Evolutionary conservation across 1,140 invertebrate species (phyloP), one percentile per base, ranked within the genome.

Genomic region (Phthorimaea operculella): DNA sequence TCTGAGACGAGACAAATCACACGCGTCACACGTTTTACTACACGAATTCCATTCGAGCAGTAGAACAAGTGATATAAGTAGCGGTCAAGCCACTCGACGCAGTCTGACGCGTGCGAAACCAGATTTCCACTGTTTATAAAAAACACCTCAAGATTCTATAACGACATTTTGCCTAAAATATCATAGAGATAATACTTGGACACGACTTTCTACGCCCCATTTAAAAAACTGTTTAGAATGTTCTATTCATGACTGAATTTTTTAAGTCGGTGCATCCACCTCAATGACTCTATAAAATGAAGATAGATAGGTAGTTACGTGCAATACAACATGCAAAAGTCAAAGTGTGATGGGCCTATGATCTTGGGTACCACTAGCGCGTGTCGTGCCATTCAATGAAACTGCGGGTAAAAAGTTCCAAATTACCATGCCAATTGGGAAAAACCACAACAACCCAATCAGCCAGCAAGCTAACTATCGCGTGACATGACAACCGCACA

Each of bases 371-470:
- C 21, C 5, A 48, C 58, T 56, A 60, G 54, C 54, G 51, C 39
- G 42, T 16, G 51, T 49, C 68, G 67, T 70, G 68, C 66, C 62
- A 64, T 67, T 28, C 21, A 28, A 28, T 62, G 55, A 65, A 58
- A 49, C 48, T 63, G 58, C 60, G 52, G 54, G 59, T 55, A 49
- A 55, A 47, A 28, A 4, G 21, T 28, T 28, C 21, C 55, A 59
- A 59, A 60, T 67, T 64, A 79, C 59, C 71, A 77, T 81, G 72
- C 76, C 71, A 79, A 76, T 79, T 77, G 70, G 69, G 73, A 69
- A 74, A 68, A 71, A 73, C 54, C 64, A 71, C 62, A 76, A 72
- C 51, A 70, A 79, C 74, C 74, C 68, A 74, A 79, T 73, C 70
- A 79, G 68, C 70, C 73, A 76, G 61, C 45, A 78, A 79, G 88